Percentiles rank a stretch among this genome's conserved stretches.
phyloP scores from a whole-genome alignment of 1,140 invertebrate species.

The Atopsyche davidsoni region DNA sequence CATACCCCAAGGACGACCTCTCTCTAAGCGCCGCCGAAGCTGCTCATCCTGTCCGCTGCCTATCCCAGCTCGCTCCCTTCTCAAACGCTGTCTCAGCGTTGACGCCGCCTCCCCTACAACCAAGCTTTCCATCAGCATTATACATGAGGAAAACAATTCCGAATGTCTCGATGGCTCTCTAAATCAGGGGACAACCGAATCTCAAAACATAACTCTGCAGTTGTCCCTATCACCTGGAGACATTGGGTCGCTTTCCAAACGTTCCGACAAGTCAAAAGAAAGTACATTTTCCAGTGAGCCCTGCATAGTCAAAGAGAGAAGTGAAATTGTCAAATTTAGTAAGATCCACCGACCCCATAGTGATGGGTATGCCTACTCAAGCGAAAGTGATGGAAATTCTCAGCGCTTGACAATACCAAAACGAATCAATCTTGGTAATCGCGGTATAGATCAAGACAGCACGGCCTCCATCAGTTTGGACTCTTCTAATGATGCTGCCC shows the following conservation, averaged over 20 bases:
- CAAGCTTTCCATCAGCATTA: no score
- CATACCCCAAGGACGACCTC: constrained; percentile 4
- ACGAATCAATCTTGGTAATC: no score
- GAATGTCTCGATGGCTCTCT: constrained; percentile 1
- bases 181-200: constrained; percentile 10
- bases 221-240: constrained; percentile 11
- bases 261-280: no score
- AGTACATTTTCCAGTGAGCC: neutral
- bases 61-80: neutral
- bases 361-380: constrained; percentile 1
- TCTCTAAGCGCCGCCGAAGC: neutral
- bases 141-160: neutral
- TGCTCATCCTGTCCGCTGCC: constrained; percentile 4
- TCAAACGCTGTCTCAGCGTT: constrained; percentile 16
- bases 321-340: constrained; percentile 4
- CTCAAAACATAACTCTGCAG: constrained; percentile 23
- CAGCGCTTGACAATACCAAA: neutral
- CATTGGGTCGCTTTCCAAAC: no score
- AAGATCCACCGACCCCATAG: neutral
- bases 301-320: neutral
- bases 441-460: constrained; percentile 17
- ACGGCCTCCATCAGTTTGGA: constrained; percentile 19
- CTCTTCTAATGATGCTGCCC: constrained; percentile 13
- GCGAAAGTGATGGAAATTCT: constrained; percentile 4
- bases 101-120: constrained; percentile 4